phyloP scores from a whole-genome alignment of 2,888 invertebrate species.

The Mycogona germanica region DNA sequence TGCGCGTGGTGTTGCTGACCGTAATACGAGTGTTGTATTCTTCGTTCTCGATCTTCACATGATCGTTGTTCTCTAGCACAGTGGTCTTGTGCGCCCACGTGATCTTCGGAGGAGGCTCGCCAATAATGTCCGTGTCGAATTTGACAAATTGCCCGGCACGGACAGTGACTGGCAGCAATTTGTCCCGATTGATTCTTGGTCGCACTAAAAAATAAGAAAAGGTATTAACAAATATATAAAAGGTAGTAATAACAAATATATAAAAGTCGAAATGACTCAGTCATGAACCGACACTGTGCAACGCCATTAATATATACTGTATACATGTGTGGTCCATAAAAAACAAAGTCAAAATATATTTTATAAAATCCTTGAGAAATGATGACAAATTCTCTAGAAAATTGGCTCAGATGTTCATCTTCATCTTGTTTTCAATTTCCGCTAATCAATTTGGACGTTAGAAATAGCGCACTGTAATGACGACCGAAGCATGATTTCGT shows the following conservation, averaged over 20 bases:
- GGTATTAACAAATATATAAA: background rate
- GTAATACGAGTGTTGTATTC: constrained; percentile 87
- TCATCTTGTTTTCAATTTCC: too few relatives aligned
- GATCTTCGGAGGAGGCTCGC: constrained; percentile 84
- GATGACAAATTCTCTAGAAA: too few relatives aligned
- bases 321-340: too few relatives aligned
- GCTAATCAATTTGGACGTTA: too few relatives aligned
- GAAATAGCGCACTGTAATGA: too few relatives aligned
- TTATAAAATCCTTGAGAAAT: too few relatives aligned
- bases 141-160: constrained; percentile 93
- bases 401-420: too few relatives aligned
- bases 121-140: constrained; percentile 84
- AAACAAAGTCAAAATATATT: too few relatives aligned
- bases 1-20: constrained; percentile 65
- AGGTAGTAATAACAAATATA: background rate
- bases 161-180: constrained; percentile 76
- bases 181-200: constrained; percentile 75
- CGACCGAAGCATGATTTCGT: too few relatives aligned
- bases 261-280: too few relatives aligned
- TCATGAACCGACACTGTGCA: too few relatives aligned
- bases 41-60: constrained; percentile 38
- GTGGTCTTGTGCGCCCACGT: constrained; percentile 51
- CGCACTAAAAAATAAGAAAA: constrained; percentile 47
- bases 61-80: constrained; percentile 44
- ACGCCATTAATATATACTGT: too few relatives aligned